Evolutionary conservation across 2,113 vertebrate species (phyloP), one percentile per base, ranked within the genome.

Genomic region (Heterotilapia buettikoferi): DNA sequence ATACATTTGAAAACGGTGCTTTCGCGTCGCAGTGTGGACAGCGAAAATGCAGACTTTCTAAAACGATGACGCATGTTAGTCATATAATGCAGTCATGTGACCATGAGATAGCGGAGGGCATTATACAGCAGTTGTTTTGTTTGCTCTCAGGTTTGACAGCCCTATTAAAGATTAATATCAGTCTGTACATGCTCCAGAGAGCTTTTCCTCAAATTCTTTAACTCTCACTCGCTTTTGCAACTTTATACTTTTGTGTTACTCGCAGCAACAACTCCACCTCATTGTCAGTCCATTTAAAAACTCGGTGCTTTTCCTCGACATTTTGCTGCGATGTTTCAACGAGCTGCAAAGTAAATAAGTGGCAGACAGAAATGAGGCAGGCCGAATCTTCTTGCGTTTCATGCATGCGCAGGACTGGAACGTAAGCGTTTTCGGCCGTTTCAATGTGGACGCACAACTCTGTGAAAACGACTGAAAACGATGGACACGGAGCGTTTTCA

Each of bases 361-460:
- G 0, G 57, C 29, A 61, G 29, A 61, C 3, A 61, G 29, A 33
- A 61, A 6, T 33, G 29, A 61, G 57, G 57, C 9, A 0, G 29
- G 29, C 0, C 1, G 8, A 61, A 9, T 59, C 26, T 29, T 29
- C 54, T 59, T 29, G 56, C 0, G 1, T 1, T 61, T 31, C 5
- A 31, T 3, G 0, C 57, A 10, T 61, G 16, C 9, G 0, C 57
- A 10, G 29, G 1, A 61, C 57, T 61, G 26, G 26, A 61, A 61
- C 57, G 0, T 29, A 1, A 1, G 56, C 5, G 2, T 59, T 29
- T 59, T 59, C 7, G 7, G 13, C 56, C 3, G 2, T 57, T 57
- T 29, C 54, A 57, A 29, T 16, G 56, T 16, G 13, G 14, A 59
- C 1, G 5, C 57, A 61, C 5, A 0, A 0, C 57, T 61, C 29